Evolutionary conservation across 2,113 vertebrate species (phyloP), one percentile per base, ranked within the genome.

Genomic region (Cygnus buccinator): DNA sequence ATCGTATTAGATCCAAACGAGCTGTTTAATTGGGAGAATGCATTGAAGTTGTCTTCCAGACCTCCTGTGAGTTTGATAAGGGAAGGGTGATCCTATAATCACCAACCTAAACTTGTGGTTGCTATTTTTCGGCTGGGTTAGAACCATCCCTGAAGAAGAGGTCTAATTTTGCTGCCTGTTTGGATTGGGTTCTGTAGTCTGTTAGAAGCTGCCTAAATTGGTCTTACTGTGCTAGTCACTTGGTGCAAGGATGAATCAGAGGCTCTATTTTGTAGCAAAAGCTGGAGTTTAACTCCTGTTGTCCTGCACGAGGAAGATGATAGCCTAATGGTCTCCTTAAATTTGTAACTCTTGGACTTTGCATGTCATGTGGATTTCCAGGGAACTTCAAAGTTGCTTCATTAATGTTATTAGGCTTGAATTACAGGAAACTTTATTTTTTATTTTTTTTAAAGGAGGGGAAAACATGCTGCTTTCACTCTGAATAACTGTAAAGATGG

Each of bases 1-100:
- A 8, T 95, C 22, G 18, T 97, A 96, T 97, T 96, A 97, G 91
- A 95, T 90, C 59, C 91, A 97, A 97, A 97, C 5, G 66, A 96
- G 81, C 59, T 96, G 73, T 72, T 96, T 97, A 97, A 97, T 66
- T 96, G 74, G 93, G 58, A 97, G 78, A 84, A 89, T 4, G 8
- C 41, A 65, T 44, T 92, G 91, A 94, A 94, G 73, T 80, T 75
- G 59, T 81, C 59, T 81, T 94, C 70, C 90, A 66, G 35, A 65
- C 82, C 83, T 89, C 89, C 43, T n/a, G 79, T n/a, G 84, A 91
- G 61, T 66, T 93, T 91, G 84, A 48, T 46, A 58, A 84, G 46
- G 22, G 26, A 65, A 63, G 11, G 19, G 9, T 58, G 88, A 84
- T 61, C 48, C 70, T 70, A 41, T 39, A 50, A 61, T 67, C 11